Evolutionary conservation across 2,113 vertebrate genomes (phyloP), one percentile per base, ranked within the genome.

Genomic region (Engystomops pustulosus): DNA sequence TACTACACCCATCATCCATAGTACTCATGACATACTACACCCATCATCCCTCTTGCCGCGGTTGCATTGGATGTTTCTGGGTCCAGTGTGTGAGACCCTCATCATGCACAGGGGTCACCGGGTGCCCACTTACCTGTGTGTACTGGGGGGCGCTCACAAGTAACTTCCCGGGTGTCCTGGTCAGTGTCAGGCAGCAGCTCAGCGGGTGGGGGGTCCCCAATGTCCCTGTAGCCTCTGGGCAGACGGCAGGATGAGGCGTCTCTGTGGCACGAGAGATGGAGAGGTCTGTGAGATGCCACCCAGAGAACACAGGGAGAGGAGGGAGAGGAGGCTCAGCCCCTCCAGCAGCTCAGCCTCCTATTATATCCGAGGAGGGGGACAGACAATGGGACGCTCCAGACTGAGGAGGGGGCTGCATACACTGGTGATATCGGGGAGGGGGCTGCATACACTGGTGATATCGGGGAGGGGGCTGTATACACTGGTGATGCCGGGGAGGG

Each of bases 111-210:
- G n/a, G n/a, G n/a, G n/a, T n/a, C n/a, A n/a, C n/a, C n/a, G n/a
- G n/a, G n/a, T n/a, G 0, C n/a, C 55, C n/a, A n/a, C 11, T 79
- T 67, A 79, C 77, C 77, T 79, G 55, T 44, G 77, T 47, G 25
- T 30, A 5, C 20, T 25, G 77, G n/a, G 47, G 36, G 7, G 11
- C n/a, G 36, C 34, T 62, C 34, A 41, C 32, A 14, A 62, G 8
- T 30, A 79, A 79, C 77, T 79, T 79, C 77, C 55, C 20, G 20
- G 77, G 15, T 47, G 65, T 79, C n/a, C 55, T 41, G 45, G 55
- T 44, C 6, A 65, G 77, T 1, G 67, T 11, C 58, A 25, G 10
- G 77, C 77, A 79, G 34, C 77, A 79, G 77, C 58, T 2, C 44
- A 6, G 18, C 51, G 75, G 77, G 9, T 23, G 83, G 85, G 70